Conservation (phyloP, 2,888 invertebrate genomes). For the Myopa tessellatipennis region DNA sequence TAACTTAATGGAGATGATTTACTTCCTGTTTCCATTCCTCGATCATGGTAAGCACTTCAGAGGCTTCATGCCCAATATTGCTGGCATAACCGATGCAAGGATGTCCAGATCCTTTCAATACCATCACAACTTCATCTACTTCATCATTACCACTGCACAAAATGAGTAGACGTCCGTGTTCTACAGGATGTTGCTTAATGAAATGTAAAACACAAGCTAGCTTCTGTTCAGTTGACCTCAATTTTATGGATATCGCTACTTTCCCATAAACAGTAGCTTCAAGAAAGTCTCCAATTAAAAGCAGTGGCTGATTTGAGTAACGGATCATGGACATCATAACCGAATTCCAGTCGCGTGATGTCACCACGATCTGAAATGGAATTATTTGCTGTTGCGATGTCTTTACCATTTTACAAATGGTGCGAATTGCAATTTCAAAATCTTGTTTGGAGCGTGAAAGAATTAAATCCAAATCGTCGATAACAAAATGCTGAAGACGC, state of each 20-base stretch:
- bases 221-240: slow-evolving; percentile 56
- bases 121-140: slow-evolving; percentile 66
- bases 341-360: slow-evolving; percentile 75
- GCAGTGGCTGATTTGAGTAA: slow-evolving; percentile 70
- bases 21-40: slow-evolving; percentile 55
- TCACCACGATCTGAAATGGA: slow-evolving; percentile 72
- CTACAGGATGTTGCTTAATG: slow-evolving; percentile 67
- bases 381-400: slow-evolving; percentile 44
- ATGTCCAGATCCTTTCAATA: slow-evolving; percentile 52
- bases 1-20: neutral
- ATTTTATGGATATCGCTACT: slow-evolving; percentile 68
- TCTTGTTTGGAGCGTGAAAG: slow-evolving; percentile 56
- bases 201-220: slow-evolving; percentile 69
- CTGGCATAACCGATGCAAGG: slow-evolving; percentile 50
- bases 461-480: slow-evolving; percentile 79
- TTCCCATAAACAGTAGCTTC: slow-evolving; percentile 82
- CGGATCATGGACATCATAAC: slow-evolving; percentile 70
- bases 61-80: slow-evolving; percentile 43
- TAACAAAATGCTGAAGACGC: slow-evolving; percentile 74
- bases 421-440: slow-evolving; percentile 44
- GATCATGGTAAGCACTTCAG: slow-evolving; percentile 43
- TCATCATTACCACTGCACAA: slow-evolving; percentile 73
- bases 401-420: slow-evolving; percentile 47
- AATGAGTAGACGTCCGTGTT: slow-evolving; percentile 72
- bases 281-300: slow-evolving; percentile 78